Base-by-base conservation (phyloP, 1,140 invertebrate genomes). In the Mercenaria mercenaria region DNA sequence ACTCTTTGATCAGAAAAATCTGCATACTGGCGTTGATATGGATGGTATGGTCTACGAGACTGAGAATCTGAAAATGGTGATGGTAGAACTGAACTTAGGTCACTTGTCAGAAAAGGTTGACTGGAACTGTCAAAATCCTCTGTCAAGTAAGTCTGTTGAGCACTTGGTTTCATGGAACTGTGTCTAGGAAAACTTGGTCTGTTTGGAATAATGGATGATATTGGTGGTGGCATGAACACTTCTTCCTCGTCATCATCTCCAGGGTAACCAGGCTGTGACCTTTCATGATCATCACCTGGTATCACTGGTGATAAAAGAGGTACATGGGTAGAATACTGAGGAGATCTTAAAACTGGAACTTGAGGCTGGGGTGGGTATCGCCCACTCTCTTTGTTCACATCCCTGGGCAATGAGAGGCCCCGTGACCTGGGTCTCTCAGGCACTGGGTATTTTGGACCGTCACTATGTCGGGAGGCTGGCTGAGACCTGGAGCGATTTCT, bases 41-140 rank as follows among this genome's bases (percentile, higher is more conserved):
- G 84, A 26, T 81, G 76, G 69, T 81, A 85, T 81, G 74, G 76
- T 39, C 67, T 50, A 61, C 86, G 74, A 61, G 50, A 72, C 18
- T 86, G 77, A n/a, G 34, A 81, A 56, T 93, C 91, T 37, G 88
- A 84, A 47, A 92, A 93, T 37, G 91, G 89, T 10, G 93, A 93
- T 37, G 93, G 94, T 64, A 93, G 80, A 39, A 95, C 95, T 23
- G 95, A 95, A 83, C 94, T 95, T 85, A 95, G 93, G 88, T 95
- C 94, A 69, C 91, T 90, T 13, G 92, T 61, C 41, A 83, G 81
- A 59, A 93, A 93, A 23, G 91, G 91, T 43, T 84, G 86, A 59
- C 80, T 32, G 23, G 80, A 77, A 64, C 47, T 67, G 67, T 89
- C 69, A 64, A 89, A 43, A 50, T 90, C 91, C 32, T 90, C 91